Percentiles rank a stretch among this genome's conserved stretches.
phyloP scores from a whole-genome alignment of 2,797 vertebrate genomes.

The Neosalanx taihuensis region DNA sequence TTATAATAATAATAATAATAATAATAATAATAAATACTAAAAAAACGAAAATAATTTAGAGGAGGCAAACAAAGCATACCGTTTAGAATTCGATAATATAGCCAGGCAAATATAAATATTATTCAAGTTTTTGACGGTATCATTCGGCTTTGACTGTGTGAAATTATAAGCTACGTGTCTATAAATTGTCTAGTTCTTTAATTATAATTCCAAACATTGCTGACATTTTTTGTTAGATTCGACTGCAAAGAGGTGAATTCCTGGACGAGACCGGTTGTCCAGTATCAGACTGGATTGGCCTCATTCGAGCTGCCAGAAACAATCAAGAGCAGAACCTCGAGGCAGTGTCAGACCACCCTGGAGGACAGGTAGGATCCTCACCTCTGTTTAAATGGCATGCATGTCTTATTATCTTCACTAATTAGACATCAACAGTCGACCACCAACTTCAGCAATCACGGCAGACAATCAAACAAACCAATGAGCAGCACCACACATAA shows the following conservation, averaged over 20 bases:
- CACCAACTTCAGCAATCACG: too few relatives aligned
- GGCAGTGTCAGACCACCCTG: conserved; percentile 91
- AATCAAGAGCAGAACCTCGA: conserved; percentile 93
- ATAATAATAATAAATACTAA: too few relatives aligned
- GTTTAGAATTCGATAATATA: not conserved
- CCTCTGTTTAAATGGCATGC: not conserved
- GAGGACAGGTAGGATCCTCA: conserved; percentile 85
- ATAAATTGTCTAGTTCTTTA: not conserved
- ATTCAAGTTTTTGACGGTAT: not conserved
- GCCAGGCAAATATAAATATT: too few relatives aligned
- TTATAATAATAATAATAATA: not conserved
- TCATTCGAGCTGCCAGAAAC: conserved; percentile 92
- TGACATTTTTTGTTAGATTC: conserved; percentile 70
- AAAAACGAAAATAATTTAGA: not conserved
- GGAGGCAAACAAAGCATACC: not conserved
- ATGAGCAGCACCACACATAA: not conserved
- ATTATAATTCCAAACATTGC: not conserved
- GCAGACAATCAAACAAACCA: not conserved
- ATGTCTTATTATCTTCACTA: not conserved
- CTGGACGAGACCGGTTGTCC: conserved; percentile 89
- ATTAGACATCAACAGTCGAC: not conserved
- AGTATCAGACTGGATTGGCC: conserved; percentile 90
- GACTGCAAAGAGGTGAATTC: conserved; percentile 87
- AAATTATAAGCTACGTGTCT: not conserved
- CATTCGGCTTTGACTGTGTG: not conserved